These are phyloP conservation scores for Aviceda subcristata DNA, from an alignment of 2,113 vertebrate genomes.

Conservation along the genomic window DNA sequence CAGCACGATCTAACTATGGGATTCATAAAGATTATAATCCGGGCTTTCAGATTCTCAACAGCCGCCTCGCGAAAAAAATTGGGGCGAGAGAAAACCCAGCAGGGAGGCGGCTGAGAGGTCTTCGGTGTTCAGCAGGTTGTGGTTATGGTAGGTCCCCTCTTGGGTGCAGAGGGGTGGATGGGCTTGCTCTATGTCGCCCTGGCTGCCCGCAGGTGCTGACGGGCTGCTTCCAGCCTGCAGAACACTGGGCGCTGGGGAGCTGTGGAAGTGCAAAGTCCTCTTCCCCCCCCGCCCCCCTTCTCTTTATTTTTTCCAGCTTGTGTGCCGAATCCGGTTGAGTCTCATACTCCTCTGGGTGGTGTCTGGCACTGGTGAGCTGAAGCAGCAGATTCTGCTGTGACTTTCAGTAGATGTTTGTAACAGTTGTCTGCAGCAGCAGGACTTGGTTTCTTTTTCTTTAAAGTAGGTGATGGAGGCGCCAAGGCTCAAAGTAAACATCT, in stretches of 20 bases:
- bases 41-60: constrained; percentile 68
- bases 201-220: not conserved
- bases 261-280: not conserved
- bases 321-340: not conserved
- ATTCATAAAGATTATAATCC: constrained; percentile 76
- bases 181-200: rapidly evolving
- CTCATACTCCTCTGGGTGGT: constrained; percentile 35
- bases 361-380: constrained; percentile 26
- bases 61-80: not conserved
- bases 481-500: not conserved
- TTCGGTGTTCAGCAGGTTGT: not conserved
- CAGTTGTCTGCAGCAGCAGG: constrained; percentile 4
- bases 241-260: not conserved
- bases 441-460: constrained; percentile 21
- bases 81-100: not conserved
- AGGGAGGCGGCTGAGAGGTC: not conserved
- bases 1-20: constrained; percentile 63
- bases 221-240: not conserved
- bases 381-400: constrained; percentile 42
- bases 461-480: constrained; percentile 5
- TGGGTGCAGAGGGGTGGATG: not conserved
- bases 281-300: no score
- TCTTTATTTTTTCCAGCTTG: not conserved
- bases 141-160: not conserved
- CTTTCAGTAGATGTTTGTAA: not conserved